Conservation (phyloP, 2,113 vertebrate genomes). For the Ranitomeya variabilis region DNA sequence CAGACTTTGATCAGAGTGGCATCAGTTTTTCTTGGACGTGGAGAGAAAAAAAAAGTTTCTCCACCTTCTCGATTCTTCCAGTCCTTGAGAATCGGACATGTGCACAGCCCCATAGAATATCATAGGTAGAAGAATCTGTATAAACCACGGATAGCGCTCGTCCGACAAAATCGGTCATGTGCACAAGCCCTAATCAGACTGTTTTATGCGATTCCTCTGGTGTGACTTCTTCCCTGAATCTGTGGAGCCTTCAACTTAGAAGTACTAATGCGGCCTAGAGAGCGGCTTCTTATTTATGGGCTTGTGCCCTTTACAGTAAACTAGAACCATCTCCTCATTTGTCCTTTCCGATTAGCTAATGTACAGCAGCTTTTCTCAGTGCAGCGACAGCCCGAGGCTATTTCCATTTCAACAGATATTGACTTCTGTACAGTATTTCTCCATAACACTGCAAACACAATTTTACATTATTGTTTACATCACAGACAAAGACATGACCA, state of each 20-base stretch:
- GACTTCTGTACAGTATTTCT: neutral
- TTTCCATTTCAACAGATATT: constrained; percentile 26
- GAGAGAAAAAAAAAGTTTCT: too few relatives aligned
- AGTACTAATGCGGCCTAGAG: neutral
- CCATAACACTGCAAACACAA: neutral
- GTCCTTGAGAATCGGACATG: too few relatives aligned
- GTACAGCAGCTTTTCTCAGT: neutral
- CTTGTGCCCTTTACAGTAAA: neutral
- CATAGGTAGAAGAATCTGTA: too few relatives aligned
- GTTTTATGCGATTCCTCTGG: neutral
- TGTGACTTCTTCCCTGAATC: neutral
- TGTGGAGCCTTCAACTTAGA: neutral
- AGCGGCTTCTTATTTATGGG: neutral
- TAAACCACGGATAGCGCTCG: too few relatives aligned
- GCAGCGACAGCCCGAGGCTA: neutral
- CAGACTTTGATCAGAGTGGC: too few relatives aligned
- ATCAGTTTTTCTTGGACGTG: too few relatives aligned
- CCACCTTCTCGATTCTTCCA: too few relatives aligned
- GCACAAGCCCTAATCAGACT: neutral
- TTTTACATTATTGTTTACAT: neutral
- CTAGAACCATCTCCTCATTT: neutral
- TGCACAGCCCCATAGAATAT: too few relatives aligned
- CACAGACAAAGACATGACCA: neutral
- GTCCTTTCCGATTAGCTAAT: neutral
- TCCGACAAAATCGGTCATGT: too few relatives aligned